Evolutionary conservation across 2,797 vertebrate species (phyloP).

Genomic region (Lates japonicus): DNA sequence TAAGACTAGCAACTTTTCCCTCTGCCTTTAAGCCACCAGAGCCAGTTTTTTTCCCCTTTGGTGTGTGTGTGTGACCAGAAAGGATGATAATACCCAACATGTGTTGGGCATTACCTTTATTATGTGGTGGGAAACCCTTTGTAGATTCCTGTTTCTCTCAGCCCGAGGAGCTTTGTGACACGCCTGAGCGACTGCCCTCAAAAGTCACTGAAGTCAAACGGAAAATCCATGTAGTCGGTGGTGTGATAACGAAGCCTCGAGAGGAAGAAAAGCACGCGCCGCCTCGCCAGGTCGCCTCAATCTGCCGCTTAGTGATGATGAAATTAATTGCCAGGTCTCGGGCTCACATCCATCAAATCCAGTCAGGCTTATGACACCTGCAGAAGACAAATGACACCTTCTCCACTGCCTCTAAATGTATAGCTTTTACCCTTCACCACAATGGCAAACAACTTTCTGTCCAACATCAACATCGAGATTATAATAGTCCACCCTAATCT

Average conservation of each 20-base stretch:
- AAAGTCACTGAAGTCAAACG: conserved; percentile 23
- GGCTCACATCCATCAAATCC: conserved; percentile 71
- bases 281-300: conserved; percentile 31
- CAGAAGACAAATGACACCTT: conserved; percentile 67
- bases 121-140: conserved; percentile 62
- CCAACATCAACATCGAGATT: conserved; percentile 75
- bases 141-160: conserved; percentile 53
- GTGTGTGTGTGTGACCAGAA: conserved; percentile 41
- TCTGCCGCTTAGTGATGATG: conserved; percentile 59
- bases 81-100: conserved; percentile 60
- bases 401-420: conserved; percentile 52
- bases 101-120: conserved; percentile 73
- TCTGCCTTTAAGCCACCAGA: conserved; percentile 41
- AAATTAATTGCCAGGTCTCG: conserved; percentile 65
- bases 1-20: conserved; percentile 61
- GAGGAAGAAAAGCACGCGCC: conserved; percentile 42
- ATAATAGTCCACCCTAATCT: conserved; percentile 64
- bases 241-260: conserved; percentile 32
- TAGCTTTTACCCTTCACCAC: conserved; percentile 49
- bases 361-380: conserved; percentile 70
- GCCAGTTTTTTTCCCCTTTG: conserved; percentile 42
- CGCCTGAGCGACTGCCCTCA: conserved; percentile 27
- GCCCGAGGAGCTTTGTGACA: conserved; percentile 24
- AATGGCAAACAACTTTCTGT: conserved; percentile 67
- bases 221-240: conserved; percentile 12